Conservation (phyloP, 2,888 invertebrate species). For the Tipula helvola region DNA sequence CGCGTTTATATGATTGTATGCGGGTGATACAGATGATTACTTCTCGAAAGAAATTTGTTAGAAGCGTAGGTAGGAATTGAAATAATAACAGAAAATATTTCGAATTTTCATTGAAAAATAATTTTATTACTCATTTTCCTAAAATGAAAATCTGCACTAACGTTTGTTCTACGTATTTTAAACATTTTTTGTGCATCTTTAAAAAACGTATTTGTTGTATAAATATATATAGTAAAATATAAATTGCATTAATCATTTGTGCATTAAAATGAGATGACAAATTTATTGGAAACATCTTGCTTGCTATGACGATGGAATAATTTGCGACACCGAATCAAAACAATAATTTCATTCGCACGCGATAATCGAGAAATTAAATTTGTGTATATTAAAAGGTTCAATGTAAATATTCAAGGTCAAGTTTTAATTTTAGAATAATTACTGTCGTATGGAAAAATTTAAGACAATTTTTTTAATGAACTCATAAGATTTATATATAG, state of each 20-base stretch:
- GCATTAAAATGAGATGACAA: neutral
- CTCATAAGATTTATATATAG: neutral
- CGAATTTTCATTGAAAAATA: neutral
- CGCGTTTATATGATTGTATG: neutral
- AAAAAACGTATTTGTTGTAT: neutral
- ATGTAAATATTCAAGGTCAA: neutral
- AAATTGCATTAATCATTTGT: neutral
- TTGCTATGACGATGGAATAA: neutral
- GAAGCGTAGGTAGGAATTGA: neutral
- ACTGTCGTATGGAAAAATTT: neutral
- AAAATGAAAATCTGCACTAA: neutral
- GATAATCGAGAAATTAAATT: neutral
- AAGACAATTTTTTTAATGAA: neutral
- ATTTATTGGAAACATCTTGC: neutral
- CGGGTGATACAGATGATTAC: neutral
- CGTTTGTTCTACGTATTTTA: neutral
- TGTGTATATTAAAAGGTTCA: neutral
- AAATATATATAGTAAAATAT: no score
- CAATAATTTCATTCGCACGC: neutral
- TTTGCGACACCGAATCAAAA: neutral
- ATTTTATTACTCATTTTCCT: neutral
- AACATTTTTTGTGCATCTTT: neutral
- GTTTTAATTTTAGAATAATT: neutral
- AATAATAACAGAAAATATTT: neutral
- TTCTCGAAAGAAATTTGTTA: neutral